Evolutionary conservation across 2,888 invertebrate genomes (phyloP).

Genomic region (Orchesellides sinensis): DNA sequence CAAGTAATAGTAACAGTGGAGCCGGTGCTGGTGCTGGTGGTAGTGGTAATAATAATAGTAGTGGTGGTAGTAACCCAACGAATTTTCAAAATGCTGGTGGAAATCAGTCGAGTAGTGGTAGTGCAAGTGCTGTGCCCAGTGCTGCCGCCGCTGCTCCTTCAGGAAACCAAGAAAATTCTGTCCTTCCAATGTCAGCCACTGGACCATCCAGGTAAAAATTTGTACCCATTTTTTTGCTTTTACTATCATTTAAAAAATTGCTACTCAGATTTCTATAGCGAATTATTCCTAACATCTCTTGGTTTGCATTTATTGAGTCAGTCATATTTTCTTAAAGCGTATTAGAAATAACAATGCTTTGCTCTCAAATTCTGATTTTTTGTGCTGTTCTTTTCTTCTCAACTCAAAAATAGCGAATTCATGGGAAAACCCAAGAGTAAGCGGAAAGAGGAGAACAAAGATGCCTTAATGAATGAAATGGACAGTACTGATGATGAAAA

Average conservation of each 20-base stretch:
- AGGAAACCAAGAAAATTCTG: constrained; percentile 45
- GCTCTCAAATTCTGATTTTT: neutral
- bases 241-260: neutral
- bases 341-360: neutral
- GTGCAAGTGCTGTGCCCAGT: constrained; percentile 61
- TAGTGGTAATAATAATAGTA: constrained; percentile 41
- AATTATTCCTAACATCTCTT: no score
- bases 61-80: constrained; percentile 39
- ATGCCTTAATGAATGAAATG: constrained; percentile 71
- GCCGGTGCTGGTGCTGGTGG: constrained; percentile 31
- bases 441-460: constrained; percentile 74
- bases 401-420: no score
- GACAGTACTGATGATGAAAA: constrained; percentile 75
- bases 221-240: neutral
- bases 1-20: constrained; percentile 20
- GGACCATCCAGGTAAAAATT: constrained; percentile 53
- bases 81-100: constrained; percentile 42
- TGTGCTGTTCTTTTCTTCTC: neutral
- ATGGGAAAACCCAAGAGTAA: constrained; percentile 74
- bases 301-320: no score
- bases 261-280: neutral
- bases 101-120: constrained; percentile 52
- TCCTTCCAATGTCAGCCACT: constrained; percentile 37
- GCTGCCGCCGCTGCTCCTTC: constrained; percentile 20
- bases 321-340: neutral